phyloP scores from a whole-genome alignment of 2,888 invertebrate species.

The Andrena camellia region DNA sequence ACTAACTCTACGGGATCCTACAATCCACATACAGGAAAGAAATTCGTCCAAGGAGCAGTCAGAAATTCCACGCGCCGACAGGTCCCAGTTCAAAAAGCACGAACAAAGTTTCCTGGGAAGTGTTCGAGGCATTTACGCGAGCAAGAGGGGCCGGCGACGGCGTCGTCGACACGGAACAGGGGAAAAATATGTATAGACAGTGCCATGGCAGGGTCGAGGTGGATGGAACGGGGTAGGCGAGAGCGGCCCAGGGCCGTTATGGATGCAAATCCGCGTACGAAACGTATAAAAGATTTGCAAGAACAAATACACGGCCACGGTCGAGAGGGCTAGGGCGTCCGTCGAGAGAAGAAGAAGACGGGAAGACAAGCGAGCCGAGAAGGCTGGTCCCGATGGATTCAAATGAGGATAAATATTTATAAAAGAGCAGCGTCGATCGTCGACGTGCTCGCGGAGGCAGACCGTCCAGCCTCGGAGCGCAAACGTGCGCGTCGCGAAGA shows the following conservation, averaged over 20 bases:
- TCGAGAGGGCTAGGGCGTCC: constrained; percentile 29
- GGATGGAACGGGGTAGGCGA: constrained; percentile 49
- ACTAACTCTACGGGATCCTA: not conserved
- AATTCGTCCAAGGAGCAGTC: not conserved
- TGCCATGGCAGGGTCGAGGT: constrained; percentile 51
- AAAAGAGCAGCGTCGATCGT: constrained; percentile 77
- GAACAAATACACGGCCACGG: constrained; percentile 78
- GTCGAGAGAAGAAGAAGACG: constrained; percentile 19
- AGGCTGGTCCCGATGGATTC: constrained; percentile 76
- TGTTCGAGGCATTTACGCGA: constrained; percentile 6
- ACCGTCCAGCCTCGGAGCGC: constrained; percentile 36
- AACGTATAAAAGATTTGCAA: constrained; percentile 82
- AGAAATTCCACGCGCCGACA: not conserved
- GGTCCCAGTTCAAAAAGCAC: constrained; percentile 3
- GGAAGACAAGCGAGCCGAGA: constrained; percentile 16
- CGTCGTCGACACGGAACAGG: not conserved
- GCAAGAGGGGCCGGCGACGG: not conserved
- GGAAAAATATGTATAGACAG: constrained; percentile 41
- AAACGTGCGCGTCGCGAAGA: constrained; percentile 61
- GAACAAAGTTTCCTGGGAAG: constrained; percentile 18
- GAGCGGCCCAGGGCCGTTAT: constrained; percentile 73
- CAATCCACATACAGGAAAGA: not conserved
- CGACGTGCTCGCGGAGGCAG: constrained; percentile 23
- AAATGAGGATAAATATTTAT: constrained; percentile 84
- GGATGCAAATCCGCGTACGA: constrained; percentile 81